Evolutionary conservation across 2,888 invertebrate species (phyloP).

Genomic region (Parasteatoda lunata): DNA sequence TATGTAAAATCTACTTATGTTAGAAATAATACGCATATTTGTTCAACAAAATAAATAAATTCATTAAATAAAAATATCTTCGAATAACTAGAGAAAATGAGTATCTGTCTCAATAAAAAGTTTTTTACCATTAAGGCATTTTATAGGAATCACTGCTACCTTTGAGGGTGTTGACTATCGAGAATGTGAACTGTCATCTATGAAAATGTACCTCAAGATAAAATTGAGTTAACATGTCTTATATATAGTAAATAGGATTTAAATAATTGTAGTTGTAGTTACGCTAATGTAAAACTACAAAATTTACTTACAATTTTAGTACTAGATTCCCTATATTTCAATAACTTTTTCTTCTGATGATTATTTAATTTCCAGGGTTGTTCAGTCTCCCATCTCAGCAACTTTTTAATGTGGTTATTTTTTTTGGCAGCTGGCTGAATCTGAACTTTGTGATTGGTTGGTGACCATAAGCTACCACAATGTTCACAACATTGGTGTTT

Average conservation of each 20-base stretch:
- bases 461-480: constrained; percentile 36
- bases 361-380: constrained; percentile 30
- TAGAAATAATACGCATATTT: no score
- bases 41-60: no score
- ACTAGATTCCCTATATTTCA: constrained; percentile 3
- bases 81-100: no score
- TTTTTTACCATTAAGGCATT: not conserved
- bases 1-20: no score
- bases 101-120: no score
- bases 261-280: not conserved
- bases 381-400: constrained; percentile 15
- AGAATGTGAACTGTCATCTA: not conserved
- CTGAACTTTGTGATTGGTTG: constrained; percentile 26
- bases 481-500: constrained; percentile 21
- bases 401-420: constrained; percentile 26
- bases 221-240: not conserved
- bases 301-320: constrained; percentile 41
- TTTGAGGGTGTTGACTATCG: not conserved
- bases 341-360: constrained; percentile 29
- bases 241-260: not conserved
- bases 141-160: not conserved
- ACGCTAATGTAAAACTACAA: not conserved
- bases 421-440: not conserved
- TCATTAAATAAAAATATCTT: no score
- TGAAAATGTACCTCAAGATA: not conserved